These are phyloP conservation scores for Dolichotis patagonum DNA, from an alignment of 2,113 vertebrate genomes.

Conservation along the genomic window DNA sequence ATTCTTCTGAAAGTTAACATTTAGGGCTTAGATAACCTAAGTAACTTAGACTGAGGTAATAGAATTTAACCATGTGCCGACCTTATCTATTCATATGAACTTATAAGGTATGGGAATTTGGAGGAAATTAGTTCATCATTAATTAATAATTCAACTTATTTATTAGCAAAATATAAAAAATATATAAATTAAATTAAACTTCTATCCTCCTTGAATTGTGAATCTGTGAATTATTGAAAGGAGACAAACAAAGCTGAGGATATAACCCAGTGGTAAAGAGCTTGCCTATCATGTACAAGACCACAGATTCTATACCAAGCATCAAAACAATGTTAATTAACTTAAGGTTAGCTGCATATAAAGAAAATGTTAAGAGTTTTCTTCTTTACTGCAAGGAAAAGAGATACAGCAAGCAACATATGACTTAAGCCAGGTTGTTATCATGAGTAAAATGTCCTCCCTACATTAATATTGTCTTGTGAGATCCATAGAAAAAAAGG, in stretches of 20 bases:
- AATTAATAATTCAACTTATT: slow-evolving; percentile 18
- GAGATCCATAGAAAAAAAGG: not conserved
- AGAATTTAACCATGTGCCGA: slow-evolving; percentile 29
- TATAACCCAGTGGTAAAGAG: too few relatives aligned
- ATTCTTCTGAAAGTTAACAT: slow-evolving; percentile 3
- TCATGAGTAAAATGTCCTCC: not conserved
- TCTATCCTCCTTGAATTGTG: not conserved
- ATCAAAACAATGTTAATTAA: not conserved
- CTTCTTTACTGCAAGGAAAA: slow-evolving; percentile 31
- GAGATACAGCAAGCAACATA: slow-evolving; percentile 34
- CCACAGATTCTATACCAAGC: too few relatives aligned
- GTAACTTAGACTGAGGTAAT: slow-evolving; percentile 45
- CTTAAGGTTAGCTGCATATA: not conserved
- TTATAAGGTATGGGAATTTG: not conserved
- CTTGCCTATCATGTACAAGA: too few relatives aligned
- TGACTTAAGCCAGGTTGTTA: not conserved
- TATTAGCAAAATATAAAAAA: slow-evolving; percentile 26
- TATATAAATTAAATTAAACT: not conserved
- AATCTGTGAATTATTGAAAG: slow-evolving; percentile 29
- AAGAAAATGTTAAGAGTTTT: slow-evolving; percentile 17
- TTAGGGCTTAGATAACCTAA: slow-evolving; percentile 16
- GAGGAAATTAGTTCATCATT: not conserved
- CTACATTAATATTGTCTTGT: not conserved
- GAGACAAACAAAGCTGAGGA: not conserved
- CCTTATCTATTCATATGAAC: not conserved